Evolutionary conservation across 2,888 invertebrate genomes (phyloP).

Genomic region (Hylaea fasciaria): DNA sequence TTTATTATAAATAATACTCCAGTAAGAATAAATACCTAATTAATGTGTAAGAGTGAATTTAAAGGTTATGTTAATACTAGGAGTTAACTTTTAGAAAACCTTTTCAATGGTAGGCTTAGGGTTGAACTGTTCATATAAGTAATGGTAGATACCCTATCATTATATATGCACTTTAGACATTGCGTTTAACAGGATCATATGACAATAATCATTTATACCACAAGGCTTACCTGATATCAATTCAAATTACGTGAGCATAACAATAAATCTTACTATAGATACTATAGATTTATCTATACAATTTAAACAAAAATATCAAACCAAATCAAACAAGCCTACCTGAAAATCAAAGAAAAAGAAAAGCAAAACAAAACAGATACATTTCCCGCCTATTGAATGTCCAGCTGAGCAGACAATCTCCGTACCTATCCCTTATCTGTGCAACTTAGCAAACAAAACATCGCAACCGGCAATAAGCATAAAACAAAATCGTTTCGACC

Average conservation of each 20-base stretch:
- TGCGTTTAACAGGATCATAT: too few species aligned
- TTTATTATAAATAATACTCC: neutral
- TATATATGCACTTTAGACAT: too few species aligned
- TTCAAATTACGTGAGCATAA: too few species aligned
- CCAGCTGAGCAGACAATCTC: constrained; percentile 72
- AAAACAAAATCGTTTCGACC: constrained; percentile 84
- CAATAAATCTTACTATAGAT: neutral
- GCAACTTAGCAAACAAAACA: constrained; percentile 83
- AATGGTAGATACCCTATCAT: too few species aligned
- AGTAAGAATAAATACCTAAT: neutral
- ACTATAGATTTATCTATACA: neutral
- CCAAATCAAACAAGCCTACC: constrained; percentile 44
- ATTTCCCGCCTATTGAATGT: constrained; percentile 50
- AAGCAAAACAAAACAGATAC: constrained; percentile 46
- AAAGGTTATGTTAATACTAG: too few species aligned
- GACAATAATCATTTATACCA: too few species aligned
- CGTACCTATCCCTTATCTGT: constrained; percentile 76
- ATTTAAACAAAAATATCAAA: constrained; percentile 27
- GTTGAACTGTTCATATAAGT: too few species aligned
- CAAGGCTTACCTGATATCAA: too few species aligned
- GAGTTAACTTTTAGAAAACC: too few species aligned
- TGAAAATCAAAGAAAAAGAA: constrained; percentile 34
- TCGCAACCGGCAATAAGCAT: constrained; percentile 82
- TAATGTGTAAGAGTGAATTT: too few species aligned
- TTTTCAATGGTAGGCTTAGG: too few species aligned